Base-by-base conservation (phyloP, 2,888 invertebrate genomes). In the Thelaira solivaga region DNA sequence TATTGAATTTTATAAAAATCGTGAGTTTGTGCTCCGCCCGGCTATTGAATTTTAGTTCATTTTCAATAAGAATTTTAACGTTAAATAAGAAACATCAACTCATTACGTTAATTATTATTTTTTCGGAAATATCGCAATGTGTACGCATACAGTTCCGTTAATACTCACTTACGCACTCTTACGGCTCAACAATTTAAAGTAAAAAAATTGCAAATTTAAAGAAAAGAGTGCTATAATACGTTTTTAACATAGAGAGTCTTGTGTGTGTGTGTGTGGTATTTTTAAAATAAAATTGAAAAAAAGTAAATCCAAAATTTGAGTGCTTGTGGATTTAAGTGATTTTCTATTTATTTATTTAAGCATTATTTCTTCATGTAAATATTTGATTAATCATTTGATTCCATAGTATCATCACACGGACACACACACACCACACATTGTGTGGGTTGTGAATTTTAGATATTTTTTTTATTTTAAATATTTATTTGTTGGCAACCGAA, bases 31-130 rank as follows among this genome's bases (percentile, higher is more conserved):
- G 68, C 65, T 65, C 39, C 62, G 75, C 39, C 64, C 41, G 61
- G 53, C 36, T 65, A 61, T 71, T 74, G 51, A 69, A 65, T 74
- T 74, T 65, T 71, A 74, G 64, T 71, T 65, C 65, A 61, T 78
- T 69, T 64, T 78, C 69, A 78, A 74, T 78, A 78, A 61, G 69
- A 78, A 78, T 65, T 74, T 71, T 69, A 74, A 78, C 78, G 71
- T 78, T 67, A 71, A 74, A 53, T 29, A 74, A 74, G 65, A 53
- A 74, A 74, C 78, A 78, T 74, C 74, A 65, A 64, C 61, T 62
- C 55, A 24, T 55, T 26, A 65, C 61, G 43, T 69, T 71, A 20
- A 29, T 53, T 36, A 64, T 47, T 34, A 43, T 20, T 39, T 68
- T 64, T 47, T 47, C 39, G 47, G 55, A 72, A 55, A 72, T 64